A percentile compares a stretch with the other conserved stretches of the same genome.
phyloP scores from a whole-genome alignment of 2,797 vertebrate genomes.

The Dendrocincla fuliginosa region DNA sequence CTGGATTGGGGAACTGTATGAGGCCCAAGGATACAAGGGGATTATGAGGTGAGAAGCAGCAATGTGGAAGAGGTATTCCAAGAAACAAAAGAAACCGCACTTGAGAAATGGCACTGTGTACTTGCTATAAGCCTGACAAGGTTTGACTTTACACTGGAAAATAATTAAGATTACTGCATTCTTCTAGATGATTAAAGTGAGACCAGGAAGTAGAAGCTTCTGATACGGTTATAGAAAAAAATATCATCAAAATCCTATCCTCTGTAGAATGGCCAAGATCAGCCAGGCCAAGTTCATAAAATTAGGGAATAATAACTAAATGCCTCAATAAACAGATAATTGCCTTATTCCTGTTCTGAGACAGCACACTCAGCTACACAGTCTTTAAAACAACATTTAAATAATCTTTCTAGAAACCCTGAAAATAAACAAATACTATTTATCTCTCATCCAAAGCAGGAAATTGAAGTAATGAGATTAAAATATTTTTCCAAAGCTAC shows the following conservation, averaged over 20 bases:
- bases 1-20: not conserved
- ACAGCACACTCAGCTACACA: not conserved
- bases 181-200: not conserved
- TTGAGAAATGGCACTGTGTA: not conserved
- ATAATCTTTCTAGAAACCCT: not conserved
- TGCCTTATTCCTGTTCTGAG: not conserved
- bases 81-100: not conserved
- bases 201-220: not conserved
- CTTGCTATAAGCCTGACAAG: not conserved
- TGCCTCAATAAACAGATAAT: not conserved
- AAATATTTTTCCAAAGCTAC: slow-evolving; percentile 22
- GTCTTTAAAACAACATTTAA: slow-evolving; percentile 8
- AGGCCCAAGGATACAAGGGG: not conserved
- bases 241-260: not conserved
- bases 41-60: not conserved
- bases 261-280: not conserved
- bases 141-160: not conserved
- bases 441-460: slow-evolving; percentile 26
- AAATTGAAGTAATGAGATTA: slow-evolving; percentile 50
- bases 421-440: slow-evolving; percentile 11
- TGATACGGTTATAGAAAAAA: not conserved
- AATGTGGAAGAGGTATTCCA: not conserved
- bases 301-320: not conserved
- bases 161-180: not conserved
- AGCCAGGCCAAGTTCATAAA: not conserved